Evolutionary conservation across 2,797 vertebrate species (phyloP), one percentile per base, ranked within the genome.

Genomic region (Dendrocincla tyrannina): DNA sequence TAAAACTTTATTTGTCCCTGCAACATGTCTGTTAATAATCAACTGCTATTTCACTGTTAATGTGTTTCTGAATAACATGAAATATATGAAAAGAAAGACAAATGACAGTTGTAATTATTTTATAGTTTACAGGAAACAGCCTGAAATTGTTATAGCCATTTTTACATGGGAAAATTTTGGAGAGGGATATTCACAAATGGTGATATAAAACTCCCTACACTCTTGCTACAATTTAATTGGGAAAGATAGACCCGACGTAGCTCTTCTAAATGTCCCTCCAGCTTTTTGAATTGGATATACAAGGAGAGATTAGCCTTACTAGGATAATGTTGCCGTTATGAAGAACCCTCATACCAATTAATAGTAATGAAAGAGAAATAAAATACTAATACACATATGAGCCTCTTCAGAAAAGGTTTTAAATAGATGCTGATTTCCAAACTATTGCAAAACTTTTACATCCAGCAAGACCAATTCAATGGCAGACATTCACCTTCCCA

Each of bases 151-250:
- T 87, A 91, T 11, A 58, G 72, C 83, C 83, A 80, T 78, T 94
- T 95, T 95, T 85, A 88, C 39, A 39, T 70, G 78, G 64, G 89
- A 95, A 96, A 64, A 46, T 74, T 80, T 49, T 91, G 47, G 44
- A 91, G 60, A 79, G 77, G 32, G 13, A 18, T 93, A 60, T 77
- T 83, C 64, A 83, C 37, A 80, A 66, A 85, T 11, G 18, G 16
- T 60, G 49, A 70, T 85, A 46, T 60, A 91, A 91, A 80, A 60
- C 56, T 91, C 49, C 35, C 47, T 60, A 68, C 23, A 52, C 30
- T 63, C 33, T 68, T 70, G n/a, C 41, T 72, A 32, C 37, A 64
- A 14, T 74, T 89, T 83, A 63, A 75, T 58, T 83, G 53, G 42
- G 41, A 82, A 91, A 79, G 11, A 70, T 23, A 64, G 66, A 68